Evolutionary conservation across 2,888 invertebrate species (phyloP).

Genomic region (Leucoma salicis): DNA sequence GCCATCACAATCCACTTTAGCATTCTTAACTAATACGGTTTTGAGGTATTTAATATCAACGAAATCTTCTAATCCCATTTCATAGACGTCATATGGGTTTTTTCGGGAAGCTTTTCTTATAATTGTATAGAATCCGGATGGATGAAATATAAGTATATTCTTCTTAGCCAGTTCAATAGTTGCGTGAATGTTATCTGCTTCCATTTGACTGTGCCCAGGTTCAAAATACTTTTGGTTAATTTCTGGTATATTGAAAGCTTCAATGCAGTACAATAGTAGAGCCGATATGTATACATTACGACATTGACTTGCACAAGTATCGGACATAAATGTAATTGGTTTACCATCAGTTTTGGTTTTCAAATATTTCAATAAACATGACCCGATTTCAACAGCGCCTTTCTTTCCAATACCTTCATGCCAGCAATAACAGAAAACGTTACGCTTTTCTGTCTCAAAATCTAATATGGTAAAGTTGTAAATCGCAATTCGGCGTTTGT

Average conservation of each 20-base stretch:
- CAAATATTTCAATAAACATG: constrained; percentile 22
- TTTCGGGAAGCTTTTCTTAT: no score
- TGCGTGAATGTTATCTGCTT: no score
- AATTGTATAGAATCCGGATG: no score
- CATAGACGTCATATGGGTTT: no score
- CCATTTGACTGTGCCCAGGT: constrained; percentile 17
- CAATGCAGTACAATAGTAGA: constrained; percentile 15
- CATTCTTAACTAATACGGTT: constrained; percentile 6
- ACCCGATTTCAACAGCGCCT: constrained; percentile 13
- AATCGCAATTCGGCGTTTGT: constrained; percentile 11
- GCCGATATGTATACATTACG: constrained; percentile 19
- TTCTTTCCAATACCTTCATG: constrained; percentile 20
- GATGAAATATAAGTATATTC: no score
- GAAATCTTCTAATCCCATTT: no score
- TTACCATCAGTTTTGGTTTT: constrained; percentile 17
- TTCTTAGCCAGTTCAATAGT: no score
- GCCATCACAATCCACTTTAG: constrained; percentile 10
- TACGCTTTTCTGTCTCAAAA: constrained; percentile 15
- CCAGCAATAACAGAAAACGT: constrained; percentile 19
- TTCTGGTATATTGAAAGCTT: constrained; percentile 15
- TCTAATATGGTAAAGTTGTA: constrained; percentile 17
- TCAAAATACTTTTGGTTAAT: constrained; percentile 25
- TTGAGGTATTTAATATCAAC: no score
- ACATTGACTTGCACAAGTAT: constrained; percentile 20
- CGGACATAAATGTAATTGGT: constrained; percentile 18